A percentile compares a stretch with the other conserved stretches of the same genome.
Evolutionary conservation across 1,140 invertebrate species (phyloP).

Genomic region (Ganaspis sp.): DNA sequence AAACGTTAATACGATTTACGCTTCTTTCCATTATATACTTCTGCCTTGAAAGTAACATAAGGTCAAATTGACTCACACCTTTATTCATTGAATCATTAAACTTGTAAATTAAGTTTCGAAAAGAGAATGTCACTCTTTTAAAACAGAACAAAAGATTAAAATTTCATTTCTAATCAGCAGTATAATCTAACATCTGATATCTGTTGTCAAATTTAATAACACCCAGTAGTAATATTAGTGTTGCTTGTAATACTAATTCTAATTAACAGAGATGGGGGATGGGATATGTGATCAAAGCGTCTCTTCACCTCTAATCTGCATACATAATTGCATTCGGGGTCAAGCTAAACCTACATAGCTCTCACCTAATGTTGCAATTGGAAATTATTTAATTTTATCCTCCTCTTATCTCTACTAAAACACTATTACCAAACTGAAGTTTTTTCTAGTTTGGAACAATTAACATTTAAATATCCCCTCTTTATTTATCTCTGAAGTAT

Average conservation of each 20-base stretch:
- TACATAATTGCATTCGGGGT: slow-evolving; percentile 22
- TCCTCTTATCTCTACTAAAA: not conserved
- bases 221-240: not conserved
- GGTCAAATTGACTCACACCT: no score
- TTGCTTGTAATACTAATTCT: slow-evolving; percentile 7
- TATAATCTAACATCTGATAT: slow-evolving; percentile 1
- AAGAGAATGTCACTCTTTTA: not conserved
- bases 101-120: no score
- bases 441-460: no score
- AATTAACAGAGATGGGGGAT: slow-evolving; percentile 23
- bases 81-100: no score
- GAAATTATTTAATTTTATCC: not conserved
- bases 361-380: not conserved
- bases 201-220: slow-evolving; percentile 1
- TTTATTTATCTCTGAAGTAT: no score
- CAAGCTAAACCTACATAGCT: not conserved
- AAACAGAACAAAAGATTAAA: not conserved
- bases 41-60: no score
- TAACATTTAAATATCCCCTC: no score
- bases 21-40: no score
- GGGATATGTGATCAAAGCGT: slow-evolving; percentile 27
- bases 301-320: slow-evolving; percentile 28
- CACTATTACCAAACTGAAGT: not conserved
- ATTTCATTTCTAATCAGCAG: not conserved
- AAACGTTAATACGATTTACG: slow-evolving; percentile 29